A percentile compares a stretch with the other conserved stretches of the same genome.
Evolutionary conservation across 1,140 invertebrate species (phyloP).

Genomic region (Cherax quadricarinatus): DNA sequence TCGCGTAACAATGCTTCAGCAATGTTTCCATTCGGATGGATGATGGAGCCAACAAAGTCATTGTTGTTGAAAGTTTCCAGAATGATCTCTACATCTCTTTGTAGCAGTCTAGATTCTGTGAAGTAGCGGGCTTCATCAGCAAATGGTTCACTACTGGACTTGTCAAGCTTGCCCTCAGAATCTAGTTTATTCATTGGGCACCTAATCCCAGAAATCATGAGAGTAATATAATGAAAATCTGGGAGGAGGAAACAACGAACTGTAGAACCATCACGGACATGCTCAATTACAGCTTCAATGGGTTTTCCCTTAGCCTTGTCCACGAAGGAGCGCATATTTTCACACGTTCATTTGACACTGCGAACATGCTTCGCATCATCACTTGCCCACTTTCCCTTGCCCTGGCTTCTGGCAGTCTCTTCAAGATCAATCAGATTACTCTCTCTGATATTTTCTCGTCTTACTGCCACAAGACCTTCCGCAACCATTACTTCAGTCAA

Average conservation of each 20-base stretch:
- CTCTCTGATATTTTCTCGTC: conserved; percentile 85
- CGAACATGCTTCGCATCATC: conserved; percentile 82
- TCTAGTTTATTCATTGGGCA: conserved; percentile 87
- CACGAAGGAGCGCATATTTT: conserved; percentile 88
- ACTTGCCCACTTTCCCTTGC: conserved; percentile 77
- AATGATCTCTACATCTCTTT: conserved; percentile 94
- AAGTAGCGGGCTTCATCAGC: conserved; percentile 92
- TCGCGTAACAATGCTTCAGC: conserved; percentile 93
- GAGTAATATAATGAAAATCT: conserved; percentile 90
- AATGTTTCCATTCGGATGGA: conserved; percentile 97
- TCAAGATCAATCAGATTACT: conserved; percentile 90
- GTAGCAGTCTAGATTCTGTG: conserved; percentile 92
- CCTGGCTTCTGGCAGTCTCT: conserved; percentile 89
- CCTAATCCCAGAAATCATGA: conserved; percentile 96
- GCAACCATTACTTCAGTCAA: conserved; percentile 90
- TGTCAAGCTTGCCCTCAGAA: conserved; percentile 82
- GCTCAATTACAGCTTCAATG: conserved; percentile 92
- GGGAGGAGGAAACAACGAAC: conserved; percentile 92
- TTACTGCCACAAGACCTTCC: conserved; percentile 91
- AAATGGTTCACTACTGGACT: conserved; percentile 80
- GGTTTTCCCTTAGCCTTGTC: conserved; percentile 88
- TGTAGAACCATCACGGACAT: conserved; percentile 97
- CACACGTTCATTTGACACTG: conserved; percentile 91
- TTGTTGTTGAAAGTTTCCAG: conserved; percentile 92
- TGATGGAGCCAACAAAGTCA: conserved; percentile 93